Conservation (phyloP, 2,888 invertebrate species). For the Eilema caniola region DNA sequence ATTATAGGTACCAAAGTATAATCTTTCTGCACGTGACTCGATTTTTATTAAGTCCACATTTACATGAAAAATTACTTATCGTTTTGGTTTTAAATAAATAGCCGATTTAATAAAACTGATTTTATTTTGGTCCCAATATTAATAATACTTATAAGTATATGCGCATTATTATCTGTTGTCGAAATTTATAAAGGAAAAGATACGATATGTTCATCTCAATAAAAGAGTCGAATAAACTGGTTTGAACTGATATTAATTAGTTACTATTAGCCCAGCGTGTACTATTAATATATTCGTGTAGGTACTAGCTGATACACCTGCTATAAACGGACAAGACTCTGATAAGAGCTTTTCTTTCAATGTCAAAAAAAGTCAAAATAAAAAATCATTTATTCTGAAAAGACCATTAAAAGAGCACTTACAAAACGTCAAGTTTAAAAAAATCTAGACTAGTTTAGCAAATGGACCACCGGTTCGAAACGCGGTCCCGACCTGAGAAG, state of each 20-base stretch:
- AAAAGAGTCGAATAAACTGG: background rate
- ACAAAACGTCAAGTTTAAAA: too few species aligned
- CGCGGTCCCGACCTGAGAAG: too few species aligned
- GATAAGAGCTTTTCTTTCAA: too few species aligned
- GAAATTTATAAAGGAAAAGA: constrained; percentile 15
- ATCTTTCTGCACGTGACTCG: constrained; percentile 24
- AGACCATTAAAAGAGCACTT: too few species aligned
- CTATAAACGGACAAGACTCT: background rate
- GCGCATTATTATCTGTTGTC: constrained; percentile 20
- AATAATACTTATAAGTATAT: constrained; percentile 19
- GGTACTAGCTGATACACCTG: background rate
- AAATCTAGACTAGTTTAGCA: too few species aligned
- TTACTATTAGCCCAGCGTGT: background rate
- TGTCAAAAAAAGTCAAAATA: too few species aligned
- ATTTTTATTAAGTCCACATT: constrained; percentile 38
- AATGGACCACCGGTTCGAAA: too few species aligned
- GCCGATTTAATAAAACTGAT: constrained; percentile 31
- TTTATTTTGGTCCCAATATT: constrained; percentile 25
- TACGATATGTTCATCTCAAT: constrained; percentile 7
- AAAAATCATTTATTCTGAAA: too few species aligned
- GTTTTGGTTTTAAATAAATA: constrained; percentile 42
- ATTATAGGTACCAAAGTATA: background rate
- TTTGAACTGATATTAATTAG: constrained; percentile 1
- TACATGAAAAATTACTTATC: constrained; percentile 40
- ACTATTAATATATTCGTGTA: background rate